These are phyloP conservation scores for Deroplatys truncata DNA, from an alignment of 2,888 invertebrate species.

Conservation along the genomic window DNA sequence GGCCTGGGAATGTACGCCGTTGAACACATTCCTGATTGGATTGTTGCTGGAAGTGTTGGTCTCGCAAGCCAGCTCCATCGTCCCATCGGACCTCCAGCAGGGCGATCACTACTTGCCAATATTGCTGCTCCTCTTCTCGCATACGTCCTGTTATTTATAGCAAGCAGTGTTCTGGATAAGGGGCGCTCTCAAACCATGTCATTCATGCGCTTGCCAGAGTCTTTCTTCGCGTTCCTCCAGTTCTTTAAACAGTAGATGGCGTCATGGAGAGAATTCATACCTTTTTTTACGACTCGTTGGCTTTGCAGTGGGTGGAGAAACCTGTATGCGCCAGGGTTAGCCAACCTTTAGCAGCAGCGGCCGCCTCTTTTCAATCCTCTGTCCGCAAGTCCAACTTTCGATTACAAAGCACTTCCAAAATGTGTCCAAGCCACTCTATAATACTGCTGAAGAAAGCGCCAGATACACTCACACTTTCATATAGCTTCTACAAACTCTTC, in stretches of 20 bases:
- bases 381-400: neutral
- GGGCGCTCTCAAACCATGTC: neutral
- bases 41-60: constrained; percentile 34
- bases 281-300: neutral
- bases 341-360: neutral
- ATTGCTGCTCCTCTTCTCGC: neutral
- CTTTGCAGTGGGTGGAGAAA: neutral
- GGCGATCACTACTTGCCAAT: neutral
- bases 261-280: neutral
- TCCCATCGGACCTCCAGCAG: neutral
- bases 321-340: neutral
- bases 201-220: neutral
- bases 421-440: no score
- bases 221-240: neutral
- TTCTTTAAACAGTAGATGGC: neutral
- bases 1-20: constrained; percentile 43
- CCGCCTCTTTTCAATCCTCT: no score
- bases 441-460: no score
- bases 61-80: neutral
- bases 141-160: neutral
- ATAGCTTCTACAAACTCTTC: no score
- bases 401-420: no score
- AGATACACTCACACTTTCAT: no score
- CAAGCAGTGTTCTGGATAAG: neutral
- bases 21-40: constrained; percentile 42